Base-by-base conservation (phyloP, 2,797 vertebrate species). In the Alauda arvensis region DNA sequence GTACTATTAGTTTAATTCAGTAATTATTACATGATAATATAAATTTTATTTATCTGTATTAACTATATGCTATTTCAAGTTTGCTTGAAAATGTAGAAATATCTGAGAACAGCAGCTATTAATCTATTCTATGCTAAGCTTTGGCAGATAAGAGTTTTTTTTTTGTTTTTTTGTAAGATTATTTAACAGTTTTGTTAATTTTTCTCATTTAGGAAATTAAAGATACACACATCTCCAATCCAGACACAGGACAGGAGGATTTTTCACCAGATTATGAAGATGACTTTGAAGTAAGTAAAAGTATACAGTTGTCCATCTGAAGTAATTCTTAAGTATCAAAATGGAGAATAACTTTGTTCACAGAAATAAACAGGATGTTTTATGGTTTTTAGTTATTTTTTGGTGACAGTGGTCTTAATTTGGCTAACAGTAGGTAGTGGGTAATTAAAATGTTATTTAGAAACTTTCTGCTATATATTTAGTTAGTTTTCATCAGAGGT, bases 261-360 rank as follows among this genome's bases (percentile, higher is more conserved):
- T 95, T 85, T 59, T 71, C 84, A 70, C 71, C 86, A 42, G 91
- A 94, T 89, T 98, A 98, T 93, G 98, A 99, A 93, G 98, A 98
- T 69, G 98, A 99, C 95, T 99, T 99, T 98, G 99, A 99, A 97
- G 99, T 99, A 96, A 87, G 94, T 96, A 56, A 72, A 57, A 77
- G 43, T 45, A 21, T 84, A 11, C 11, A 52, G 7, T 20, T 81
- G 55, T 80, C 79, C 49, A 55, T 91, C 48, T 75, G 56, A 65
- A 79, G 29, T 66, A 76, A 83, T 67, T 84, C 37, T 69, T 8
- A 53, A n/a, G 10, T 67, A 33, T 77, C 11, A 53, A 49, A 77
- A 75, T 24, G 63, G 4, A 14, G 20, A 52, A 60, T 72, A 53
- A 28, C 24, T 66, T 75, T 33, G 14, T 49, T 87, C 26, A 57